Percentiles rank a stretch among this genome's conserved stretches.
Conservation (phyloP, 1,140 invertebrate genomes). For the Tribolium castaneum region DNA sequence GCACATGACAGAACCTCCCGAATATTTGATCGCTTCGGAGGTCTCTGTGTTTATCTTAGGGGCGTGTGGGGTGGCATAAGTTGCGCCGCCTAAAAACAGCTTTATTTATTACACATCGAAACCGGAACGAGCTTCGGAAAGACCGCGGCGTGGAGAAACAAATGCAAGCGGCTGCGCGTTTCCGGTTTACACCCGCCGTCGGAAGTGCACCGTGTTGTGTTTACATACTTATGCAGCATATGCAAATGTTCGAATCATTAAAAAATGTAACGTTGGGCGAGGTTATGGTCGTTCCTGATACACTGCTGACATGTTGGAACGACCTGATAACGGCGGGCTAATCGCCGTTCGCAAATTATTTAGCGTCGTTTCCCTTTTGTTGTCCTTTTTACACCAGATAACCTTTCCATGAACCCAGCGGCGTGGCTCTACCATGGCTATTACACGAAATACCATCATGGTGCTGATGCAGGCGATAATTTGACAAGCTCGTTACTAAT, state of each 20-base stretch:
- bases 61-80: not conserved
- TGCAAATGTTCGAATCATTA: conserved; percentile 56
- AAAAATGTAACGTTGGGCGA: conserved; percentile 52
- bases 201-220: conserved; percentile 59
- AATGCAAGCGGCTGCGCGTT: conserved; percentile 54
- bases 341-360: conserved; percentile 18
- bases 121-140: conserved; percentile 40
- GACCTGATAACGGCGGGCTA: conserved; percentile 26
- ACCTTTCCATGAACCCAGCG: conserved; percentile 6
- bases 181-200: conserved; percentile 58
- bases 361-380: conserved; percentile 11
- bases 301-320: conserved; percentile 24
- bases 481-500: conserved; percentile 11
- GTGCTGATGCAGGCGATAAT: conserved; percentile 12
- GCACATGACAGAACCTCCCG: not conserved
- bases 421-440: not conserved
- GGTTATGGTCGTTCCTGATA: conserved; percentile 49
- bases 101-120: conserved; percentile 44
- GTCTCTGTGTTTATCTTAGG: conserved; percentile 15
- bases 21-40: conserved; percentile 5
- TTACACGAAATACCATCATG: not conserved
- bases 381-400: conserved; percentile 13
- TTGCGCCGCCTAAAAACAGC: conserved; percentile 1
- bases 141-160: conserved; percentile 43
- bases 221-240: conserved; percentile 57